phyloP scores from a whole-genome alignment of 2,888 invertebrate genomes.

The Acronicta aceris region DNA sequence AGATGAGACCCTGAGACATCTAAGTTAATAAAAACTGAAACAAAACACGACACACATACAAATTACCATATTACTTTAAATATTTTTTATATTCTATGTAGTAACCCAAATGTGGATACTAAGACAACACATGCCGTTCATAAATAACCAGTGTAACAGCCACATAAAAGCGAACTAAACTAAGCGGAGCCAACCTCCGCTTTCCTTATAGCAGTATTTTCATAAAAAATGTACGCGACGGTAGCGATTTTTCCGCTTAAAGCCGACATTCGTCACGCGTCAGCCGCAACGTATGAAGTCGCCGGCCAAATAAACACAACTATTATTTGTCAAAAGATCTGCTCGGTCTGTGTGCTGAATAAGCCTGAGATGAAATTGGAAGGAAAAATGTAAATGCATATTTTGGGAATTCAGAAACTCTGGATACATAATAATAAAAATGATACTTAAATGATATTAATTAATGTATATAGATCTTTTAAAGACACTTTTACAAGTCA shows the following conservation, averaged over 20 bases:
- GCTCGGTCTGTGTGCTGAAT: conserved; percentile 31
- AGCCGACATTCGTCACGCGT: conserved; percentile 71
- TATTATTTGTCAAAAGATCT: conserved; percentile 63
- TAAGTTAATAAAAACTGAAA: background rate
- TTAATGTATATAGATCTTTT: too few species aligned
- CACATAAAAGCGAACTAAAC: conserved; percentile 47
- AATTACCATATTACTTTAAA: conserved; percentile 24
- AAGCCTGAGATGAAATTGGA: conserved; percentile 24
- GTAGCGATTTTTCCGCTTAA: conserved; percentile 64
- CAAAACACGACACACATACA: conserved; percentile 3
- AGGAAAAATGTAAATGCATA: conserved; percentile 18
- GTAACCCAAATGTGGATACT: conserved; percentile 25
- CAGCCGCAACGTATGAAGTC: conserved; percentile 68
- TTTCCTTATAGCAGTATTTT: conserved; percentile 61
- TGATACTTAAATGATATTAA: too few species aligned
- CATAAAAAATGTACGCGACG: conserved; percentile 64
- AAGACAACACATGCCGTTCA: conserved; percentile 45
- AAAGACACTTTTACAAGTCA: too few species aligned
- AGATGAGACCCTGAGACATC: too few species aligned
- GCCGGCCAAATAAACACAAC: conserved; percentile 67
- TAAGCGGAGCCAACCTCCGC: conserved; percentile 46
- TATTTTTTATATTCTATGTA: conserved; percentile 14
- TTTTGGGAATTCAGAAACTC: background rate
- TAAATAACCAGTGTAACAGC: conserved; percentile 46
- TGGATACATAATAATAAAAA: background rate